Evolutionary conservation across 2,888 invertebrate species (phyloP), one percentile per base, ranked within the genome.

Genomic region (Pantelozetes paolii): DNA sequence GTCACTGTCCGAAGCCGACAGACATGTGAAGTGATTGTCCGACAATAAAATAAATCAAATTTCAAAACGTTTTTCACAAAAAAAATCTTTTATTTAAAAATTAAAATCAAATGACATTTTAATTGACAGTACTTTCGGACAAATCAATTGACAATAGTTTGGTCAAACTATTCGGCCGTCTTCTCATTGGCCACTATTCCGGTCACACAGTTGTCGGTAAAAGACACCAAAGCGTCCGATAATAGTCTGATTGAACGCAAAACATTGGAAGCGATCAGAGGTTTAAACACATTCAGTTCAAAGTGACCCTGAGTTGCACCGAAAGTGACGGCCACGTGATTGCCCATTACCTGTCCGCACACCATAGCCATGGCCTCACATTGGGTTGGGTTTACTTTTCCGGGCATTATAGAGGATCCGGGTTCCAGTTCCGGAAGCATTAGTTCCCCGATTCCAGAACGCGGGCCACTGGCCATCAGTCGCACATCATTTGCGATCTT

Each of bases 381-480:
- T 82, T 99, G 99, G 0, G 99, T 99, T 8, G 99, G 99, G 84
- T 99, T 99, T 72, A 99, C 94, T 85, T 98, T 99, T 86, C 91
- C 98, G 28, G 99, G 99, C 99, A 99, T 99, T 78, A 99, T 99
- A n/a, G 96, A 96, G 80, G 94, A 95, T 1, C 99, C 99, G 0
- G 99, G 98, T 82, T 99, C 99, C 82, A 99, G 98, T 85, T 97
- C 98, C 0, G 99, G 99, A 79, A 99, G 86, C 76, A 87, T 86
- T 0, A 99, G 84, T 84, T 99, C 98, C 0, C 91, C 97, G 0
- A 99, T 85, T 0, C 98, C 98, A 81, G 96, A 97, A 30, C 98
- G 87, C 0, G 98, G 98, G 0, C 98, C 98, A 0, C 96, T 96
- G 0, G 92, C 98, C 77, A 99, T 85, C 80, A 98, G 88, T 79